These are phyloP conservation scores for Plagodis dolabraria DNA, from an alignment of 2,888 invertebrate genomes.

Conservation along the genomic window DNA sequence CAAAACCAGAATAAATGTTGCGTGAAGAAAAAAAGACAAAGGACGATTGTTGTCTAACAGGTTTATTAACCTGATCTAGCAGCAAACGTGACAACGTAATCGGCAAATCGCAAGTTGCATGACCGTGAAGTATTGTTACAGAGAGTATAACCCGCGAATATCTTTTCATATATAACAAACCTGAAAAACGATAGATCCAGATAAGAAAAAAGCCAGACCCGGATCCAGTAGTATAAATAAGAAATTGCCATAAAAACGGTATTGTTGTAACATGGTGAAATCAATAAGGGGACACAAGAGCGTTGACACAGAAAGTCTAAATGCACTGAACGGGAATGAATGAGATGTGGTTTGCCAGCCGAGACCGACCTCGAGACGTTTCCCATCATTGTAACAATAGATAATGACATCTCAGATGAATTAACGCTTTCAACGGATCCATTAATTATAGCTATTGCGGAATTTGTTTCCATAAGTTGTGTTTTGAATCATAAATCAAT, in stretches of 20 bases:
- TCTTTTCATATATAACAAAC: conserved; percentile 52
- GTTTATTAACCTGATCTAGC: conserved; percentile 72
- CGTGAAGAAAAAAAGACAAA: conserved; percentile 49
- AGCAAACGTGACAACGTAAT: conserved; percentile 69
- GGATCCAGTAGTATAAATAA: conserved; percentile 27
- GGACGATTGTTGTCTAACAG: conserved; percentile 60
- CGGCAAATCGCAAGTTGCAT: conserved; percentile 69
- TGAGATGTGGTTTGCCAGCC: conserved; percentile 55
- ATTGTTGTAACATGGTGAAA: conserved; percentile 44
- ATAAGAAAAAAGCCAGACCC: conserved; percentile 25
- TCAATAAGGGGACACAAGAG: conserved; percentile 52
- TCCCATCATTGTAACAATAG: conserved; percentile 68
- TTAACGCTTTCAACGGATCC: conserved; percentile 60
- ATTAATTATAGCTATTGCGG: conserved; percentile 46
- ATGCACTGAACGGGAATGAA: conserved; percentile 54
- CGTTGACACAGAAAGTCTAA: conserved; percentile 61
- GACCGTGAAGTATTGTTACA: conserved; percentile 68
- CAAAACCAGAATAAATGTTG: conserved; percentile 44
- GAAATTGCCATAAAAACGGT: conserved; percentile 28
- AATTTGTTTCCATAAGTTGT: conserved; percentile 44
- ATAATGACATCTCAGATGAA: conserved; percentile 63
- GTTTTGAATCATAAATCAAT: conserved; percentile 44
- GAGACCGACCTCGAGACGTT: conserved; percentile 57
- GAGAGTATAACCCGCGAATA: conserved; percentile 61
- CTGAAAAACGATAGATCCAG: conserved; percentile 20